phyloP scores from a whole-genome alignment of 2,888 invertebrate genomes.

The Eremobia ochroleuca region DNA sequence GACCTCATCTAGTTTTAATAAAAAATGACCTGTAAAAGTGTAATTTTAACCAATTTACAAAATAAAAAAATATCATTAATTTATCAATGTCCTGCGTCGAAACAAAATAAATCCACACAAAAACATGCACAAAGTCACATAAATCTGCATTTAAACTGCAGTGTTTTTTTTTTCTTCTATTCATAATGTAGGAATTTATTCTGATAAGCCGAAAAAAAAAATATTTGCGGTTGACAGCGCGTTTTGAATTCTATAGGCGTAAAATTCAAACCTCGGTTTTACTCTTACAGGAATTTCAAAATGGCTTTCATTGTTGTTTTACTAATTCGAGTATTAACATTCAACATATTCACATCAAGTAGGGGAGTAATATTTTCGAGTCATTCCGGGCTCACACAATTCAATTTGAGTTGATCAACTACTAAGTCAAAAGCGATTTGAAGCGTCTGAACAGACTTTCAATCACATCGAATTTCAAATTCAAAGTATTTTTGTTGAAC shows the following conservation, averaged over 20 bases:
- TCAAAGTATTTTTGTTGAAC: too few species aligned
- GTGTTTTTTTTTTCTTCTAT: not conserved
- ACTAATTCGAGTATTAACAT: not conserved
- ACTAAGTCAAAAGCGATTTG: too few species aligned
- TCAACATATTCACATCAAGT: not conserved
- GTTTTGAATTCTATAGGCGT: not conserved
- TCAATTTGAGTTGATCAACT: too few species aligned
- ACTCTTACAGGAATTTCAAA: not conserved
- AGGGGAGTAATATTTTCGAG: not conserved
- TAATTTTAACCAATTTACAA: not conserved
- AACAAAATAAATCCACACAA: conserved; percentile 1
- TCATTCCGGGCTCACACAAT: too few species aligned
- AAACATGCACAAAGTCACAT: not conserved
- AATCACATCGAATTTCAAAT: too few species aligned
- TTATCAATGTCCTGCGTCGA: not conserved
- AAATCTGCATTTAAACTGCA: not conserved
- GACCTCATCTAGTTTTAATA: not conserved
- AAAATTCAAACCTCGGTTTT: not conserved
- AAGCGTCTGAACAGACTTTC: too few species aligned
- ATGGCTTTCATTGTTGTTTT: not conserved
- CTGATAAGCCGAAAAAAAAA: not conserved
- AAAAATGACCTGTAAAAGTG: too few species aligned
- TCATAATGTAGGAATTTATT: not conserved
- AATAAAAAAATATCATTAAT: not conserved
- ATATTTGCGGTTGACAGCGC: not conserved